phyloP scores from a whole-genome alignment of 1,140 invertebrate genomes.

The Physella acuta region DNA sequence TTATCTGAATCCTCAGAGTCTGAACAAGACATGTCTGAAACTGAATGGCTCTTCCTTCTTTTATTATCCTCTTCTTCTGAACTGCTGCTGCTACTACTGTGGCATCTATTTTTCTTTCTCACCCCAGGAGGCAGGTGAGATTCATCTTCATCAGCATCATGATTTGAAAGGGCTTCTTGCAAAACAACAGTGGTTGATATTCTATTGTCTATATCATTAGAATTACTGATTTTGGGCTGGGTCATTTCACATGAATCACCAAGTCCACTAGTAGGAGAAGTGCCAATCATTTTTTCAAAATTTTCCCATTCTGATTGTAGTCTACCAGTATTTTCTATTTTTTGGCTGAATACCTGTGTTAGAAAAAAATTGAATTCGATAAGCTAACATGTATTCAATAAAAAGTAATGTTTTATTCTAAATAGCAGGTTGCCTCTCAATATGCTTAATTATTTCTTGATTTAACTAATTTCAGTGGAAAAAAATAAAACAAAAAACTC shows the following conservation, averaged over 20 bases:
- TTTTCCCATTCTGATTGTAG: slow-evolving; percentile 18
- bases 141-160: slow-evolving; percentile 21
- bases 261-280: neutral
- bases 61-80: slow-evolving; percentile 14
- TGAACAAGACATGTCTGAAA: slow-evolving; percentile 12
- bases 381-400: neutral
- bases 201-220: neutral
- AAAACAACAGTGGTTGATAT: neutral
- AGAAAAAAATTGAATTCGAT: too few species aligned
- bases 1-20: slow-evolving; percentile 13
- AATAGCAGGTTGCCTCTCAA: neutral
- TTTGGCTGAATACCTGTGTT: too few species aligned
- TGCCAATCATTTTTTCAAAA: slow-evolving; percentile 8
- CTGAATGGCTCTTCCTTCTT: neutral
- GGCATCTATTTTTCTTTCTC: slow-evolving; percentile 21
- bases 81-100: slow-evolving; percentile 19
- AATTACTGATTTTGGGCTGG: neutral
- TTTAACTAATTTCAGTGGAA: neutral
- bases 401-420: neutral
- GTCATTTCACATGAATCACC: neutral
- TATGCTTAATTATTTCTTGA: neutral
- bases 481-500: neutral
- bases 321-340: neutral
- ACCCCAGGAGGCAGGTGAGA: slow-evolving; percentile 25
- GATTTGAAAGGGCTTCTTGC: neutral